Conservation (phyloP, 1,140 invertebrate genomes). For the Glomeris maerens region DNA sequence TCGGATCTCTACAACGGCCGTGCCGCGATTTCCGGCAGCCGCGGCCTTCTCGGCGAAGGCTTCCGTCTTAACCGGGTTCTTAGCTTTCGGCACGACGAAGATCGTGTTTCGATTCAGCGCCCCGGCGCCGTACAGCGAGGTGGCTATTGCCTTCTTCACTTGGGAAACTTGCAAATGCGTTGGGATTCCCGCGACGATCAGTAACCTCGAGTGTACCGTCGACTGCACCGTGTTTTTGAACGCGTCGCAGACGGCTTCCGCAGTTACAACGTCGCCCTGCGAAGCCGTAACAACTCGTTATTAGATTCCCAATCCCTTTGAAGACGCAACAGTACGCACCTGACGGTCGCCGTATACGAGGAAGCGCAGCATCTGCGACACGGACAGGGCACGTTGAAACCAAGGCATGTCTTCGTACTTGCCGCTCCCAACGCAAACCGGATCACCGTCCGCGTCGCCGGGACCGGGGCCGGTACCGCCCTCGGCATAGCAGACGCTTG, state of each 20-base stretch:
- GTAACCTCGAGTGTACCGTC: slow-evolving; percentile 24
- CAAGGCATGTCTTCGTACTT: slow-evolving; percentile 29
- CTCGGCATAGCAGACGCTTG: slow-evolving; percentile 5
- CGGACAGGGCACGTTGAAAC: slow-evolving; percentile 26
- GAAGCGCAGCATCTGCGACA: slow-evolving; percentile 26
- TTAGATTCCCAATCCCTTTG: too few species aligned
- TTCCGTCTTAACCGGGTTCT: not conserved
- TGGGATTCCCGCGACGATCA: slow-evolving; percentile 28
- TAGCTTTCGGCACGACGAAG: slow-evolving; percentile 5
- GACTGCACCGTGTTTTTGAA: slow-evolving; percentile 19
- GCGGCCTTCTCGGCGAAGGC: not conserved
- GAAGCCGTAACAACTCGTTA: too few species aligned
- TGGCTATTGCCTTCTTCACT: slow-evolving; percentile 21
- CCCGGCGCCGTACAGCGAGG: slow-evolving; percentile 23
- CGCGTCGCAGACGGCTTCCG: slow-evolving; percentile 25
- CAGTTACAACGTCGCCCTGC: slow-evolving; percentile 21
- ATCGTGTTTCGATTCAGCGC: slow-evolving; percentile 22
- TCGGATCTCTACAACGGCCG: slow-evolving; percentile 25
- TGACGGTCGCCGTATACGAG: slow-evolving; percentile 24
- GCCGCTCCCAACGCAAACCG: not conserved
- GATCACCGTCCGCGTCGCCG: not conserved
- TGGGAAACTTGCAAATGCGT: slow-evolving; percentile 16
- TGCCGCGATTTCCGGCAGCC: slow-evolving; percentile 15
- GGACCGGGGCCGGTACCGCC: not conserved
- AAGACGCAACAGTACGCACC: not conserved